Base-by-base conservation (phyloP, 37 sponge, comb jelly and placozoan species). In the Agelas oroides region DNA sequence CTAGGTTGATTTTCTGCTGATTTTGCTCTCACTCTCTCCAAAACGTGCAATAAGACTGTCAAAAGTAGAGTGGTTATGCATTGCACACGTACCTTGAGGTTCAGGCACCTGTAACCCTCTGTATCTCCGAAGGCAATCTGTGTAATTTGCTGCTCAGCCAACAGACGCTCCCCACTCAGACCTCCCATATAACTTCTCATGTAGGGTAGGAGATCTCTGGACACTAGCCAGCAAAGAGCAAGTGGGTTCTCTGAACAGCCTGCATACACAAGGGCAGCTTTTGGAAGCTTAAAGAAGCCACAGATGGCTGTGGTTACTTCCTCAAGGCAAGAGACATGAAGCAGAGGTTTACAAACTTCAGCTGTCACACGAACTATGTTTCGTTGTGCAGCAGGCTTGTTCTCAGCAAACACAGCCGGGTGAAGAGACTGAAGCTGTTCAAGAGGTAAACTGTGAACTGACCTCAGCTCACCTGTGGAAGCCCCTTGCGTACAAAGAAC, bases 211-310 rank as follows among this genome's bases (percentile, higher is more conserved):
- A 61, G 25, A 23, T 61, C 62, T 27, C 13, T 5, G 12, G 62
- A 61, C 12, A 12, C 25, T 25, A 12, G 2, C 5, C 14, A 61
- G 25, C 62, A 61, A 25, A 61, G 5, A 12, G 25, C 14, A 14
- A 61, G 62, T 27, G 62, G 62, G 25, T 25, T 61, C 25, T 61
- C 62, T 27, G 62, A 61, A 25, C 62, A 61, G 25, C 62, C 62
- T 5, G 25, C 25, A 14, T 14, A 61, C 2, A 25, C 25, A 27
- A 61, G 62, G 5, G 25, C 62, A 25, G 14, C 62, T 14, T 61
- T 12, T 27, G 62, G 62, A 12, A 61, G 25, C 25, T 61, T 25
- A 61, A 61, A 61, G 25, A 61, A 61, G 62, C 62, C 62, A 27
- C 25, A 61, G 25, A 61, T 3, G 12, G 62, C 62, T 25, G 25